Base-by-base conservation (phyloP, 2,888 invertebrate species). In the Drosophila fulvimacula region DNA sequence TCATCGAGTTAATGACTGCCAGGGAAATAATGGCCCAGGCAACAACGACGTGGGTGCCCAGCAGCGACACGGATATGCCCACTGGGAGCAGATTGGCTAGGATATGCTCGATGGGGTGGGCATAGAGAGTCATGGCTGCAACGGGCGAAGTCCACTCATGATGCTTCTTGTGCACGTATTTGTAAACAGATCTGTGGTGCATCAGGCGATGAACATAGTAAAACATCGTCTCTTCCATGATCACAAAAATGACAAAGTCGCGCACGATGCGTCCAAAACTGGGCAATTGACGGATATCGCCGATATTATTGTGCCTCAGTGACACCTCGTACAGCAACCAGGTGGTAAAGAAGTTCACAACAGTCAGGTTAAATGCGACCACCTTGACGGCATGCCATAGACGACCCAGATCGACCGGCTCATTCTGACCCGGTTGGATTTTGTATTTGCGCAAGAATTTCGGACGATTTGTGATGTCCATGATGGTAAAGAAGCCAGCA, bases 101-200 rank as follows among this genome's bases (percentile, higher is more conserved):
- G 51, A 96, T 92, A 91, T 97, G 96, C 84, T 95, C 94, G 32
- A 96, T 84, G 0, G 97, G 96, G 92, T 97, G 96, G 73, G 96
- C 95, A 90, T 97, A 97, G 42, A 96, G 93, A 3, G 96, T 95
- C 0, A 96, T 95, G 3, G 96, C 94, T 0, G 97, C 96, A 52
- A 97, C 95, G 0, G 97, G 97, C 0, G 97, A 95, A 0, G 96
- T 96, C 97, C 97, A 97, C 91, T 97, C 96, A 83, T 97, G 97
- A 90, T 97, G 97, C 82, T 95, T 94, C 91, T 97, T 97, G 92
- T 97, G 97, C 73, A 97, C 95, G 88, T 95, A 94, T 86, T 95
- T 96, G 93, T 97, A 97, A 32, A 97, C 90, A 56, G 93, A 92
- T 52, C 95, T 95, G 82, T 95, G 95, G 90, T 97, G 97, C 38